Evolutionary conservation across 2,797 vertebrate genomes (phyloP).

Genomic region (Pseudochromis fuscus): DNA sequence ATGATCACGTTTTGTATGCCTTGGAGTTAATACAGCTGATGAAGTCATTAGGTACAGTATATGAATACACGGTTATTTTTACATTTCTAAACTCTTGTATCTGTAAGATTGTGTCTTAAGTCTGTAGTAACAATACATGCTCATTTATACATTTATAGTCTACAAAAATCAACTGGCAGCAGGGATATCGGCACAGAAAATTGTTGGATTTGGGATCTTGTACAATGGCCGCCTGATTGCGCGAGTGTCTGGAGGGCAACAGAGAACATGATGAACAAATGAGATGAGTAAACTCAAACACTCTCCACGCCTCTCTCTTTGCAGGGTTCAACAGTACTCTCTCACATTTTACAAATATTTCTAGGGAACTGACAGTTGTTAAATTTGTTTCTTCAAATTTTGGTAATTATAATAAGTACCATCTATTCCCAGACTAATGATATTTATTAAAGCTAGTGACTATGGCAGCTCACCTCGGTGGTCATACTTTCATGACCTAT

Average conservation of each 20-base stretch:
- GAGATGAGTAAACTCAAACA: too few species aligned
- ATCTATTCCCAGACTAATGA: neutral
- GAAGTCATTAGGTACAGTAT: neutral
- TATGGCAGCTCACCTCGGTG: neutral
- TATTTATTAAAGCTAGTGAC: slow-evolving; percentile 4
- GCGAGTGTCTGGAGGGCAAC: slow-evolving; percentile 31
- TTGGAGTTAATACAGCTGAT: slow-evolving; percentile 8
- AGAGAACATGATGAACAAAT: too few species aligned
- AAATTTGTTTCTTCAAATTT: slow-evolving; percentile 3
- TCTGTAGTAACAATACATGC: neutral
- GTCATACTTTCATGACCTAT: slow-evolving; percentile 6
- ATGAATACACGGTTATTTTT: neutral
- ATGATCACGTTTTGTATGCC: neutral
- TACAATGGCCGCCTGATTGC: slow-evolving; percentile 76
- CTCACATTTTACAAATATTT: slow-evolving; percentile 18
- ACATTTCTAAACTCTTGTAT: neutral
- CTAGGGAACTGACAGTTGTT: neutral
- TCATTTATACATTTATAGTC: slow-evolving; percentile 23
- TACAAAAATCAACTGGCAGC: slow-evolving; percentile 18
- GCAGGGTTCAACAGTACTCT: slow-evolving; percentile 23
- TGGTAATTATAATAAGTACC: slow-evolving; percentile 5
- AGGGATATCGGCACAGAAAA: slow-evolving; percentile 36
- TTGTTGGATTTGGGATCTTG: slow-evolving; percentile 37
- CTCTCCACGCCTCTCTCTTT: neutral
- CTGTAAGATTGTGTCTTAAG: slow-evolving; percentile 5